Conservation (phyloP, 2,113 vertebrate genomes). For the Fregetta grallaria region DNA sequence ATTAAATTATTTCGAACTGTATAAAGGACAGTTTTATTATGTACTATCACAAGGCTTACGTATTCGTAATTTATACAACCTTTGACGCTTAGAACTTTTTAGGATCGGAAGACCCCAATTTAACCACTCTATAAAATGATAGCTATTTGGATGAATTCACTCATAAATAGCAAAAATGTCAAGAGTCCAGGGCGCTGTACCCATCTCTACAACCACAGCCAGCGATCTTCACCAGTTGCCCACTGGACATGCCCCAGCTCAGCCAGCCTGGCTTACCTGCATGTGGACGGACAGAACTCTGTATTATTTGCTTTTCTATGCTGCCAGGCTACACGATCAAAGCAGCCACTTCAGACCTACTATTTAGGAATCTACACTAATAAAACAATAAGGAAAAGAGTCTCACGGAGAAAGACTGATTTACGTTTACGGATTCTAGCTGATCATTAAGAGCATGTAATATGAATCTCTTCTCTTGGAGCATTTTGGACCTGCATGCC, state of each 20-base stretch:
- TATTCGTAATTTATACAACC: background rate
- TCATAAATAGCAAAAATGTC: background rate
- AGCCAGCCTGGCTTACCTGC: background rate
- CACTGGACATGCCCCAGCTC: background rate
- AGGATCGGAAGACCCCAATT: background rate
- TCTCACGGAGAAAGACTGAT: background rate
- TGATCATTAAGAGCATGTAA: background rate
- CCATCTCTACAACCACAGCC: background rate
- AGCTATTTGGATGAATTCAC: background rate
- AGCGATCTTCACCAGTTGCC: background rate
- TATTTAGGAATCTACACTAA: background rate
- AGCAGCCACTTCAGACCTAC: background rate
- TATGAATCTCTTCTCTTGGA: background rate
- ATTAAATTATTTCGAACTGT: background rate
- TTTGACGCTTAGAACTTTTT: background rate
- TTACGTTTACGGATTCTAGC: background rate
- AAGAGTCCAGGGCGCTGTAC: background rate
- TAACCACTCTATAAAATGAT: background rate
- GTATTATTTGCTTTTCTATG: fast-evolving
- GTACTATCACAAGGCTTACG: fast-evolving
- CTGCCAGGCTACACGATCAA: background rate
- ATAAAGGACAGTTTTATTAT: background rate
- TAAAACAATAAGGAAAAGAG: background rate
- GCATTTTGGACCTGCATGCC: background rate
- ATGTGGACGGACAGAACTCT: fast-evolving